Base-by-base conservation (phyloP, 1,140 invertebrate genomes). In the Drosophila ambigua region DNA sequence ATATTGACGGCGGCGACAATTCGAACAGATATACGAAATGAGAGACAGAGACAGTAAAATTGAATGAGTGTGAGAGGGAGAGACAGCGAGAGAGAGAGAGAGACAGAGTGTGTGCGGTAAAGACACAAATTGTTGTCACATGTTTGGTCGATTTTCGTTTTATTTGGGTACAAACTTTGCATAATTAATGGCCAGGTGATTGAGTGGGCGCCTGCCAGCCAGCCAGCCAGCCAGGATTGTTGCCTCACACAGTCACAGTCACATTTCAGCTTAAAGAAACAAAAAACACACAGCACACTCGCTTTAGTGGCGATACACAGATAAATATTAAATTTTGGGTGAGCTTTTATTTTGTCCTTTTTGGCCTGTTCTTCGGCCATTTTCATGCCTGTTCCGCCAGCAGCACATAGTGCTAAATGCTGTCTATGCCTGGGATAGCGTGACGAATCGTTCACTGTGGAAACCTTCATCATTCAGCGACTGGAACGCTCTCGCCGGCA, bases 91-190 rank as follows among this genome's bases (percentile, higher is more conserved):
- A 43, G 13, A 26, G 26, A 8, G 8, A 35, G 8, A 13, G 15
- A 24, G 28, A 24, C n/a, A 9, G 41, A 48, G 44, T 24, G 43
- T 20, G 20, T 49, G 68, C 16, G 16, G 7, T 39, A 6, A 16
- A 63, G 46, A 41, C 13, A 52, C 72, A 73, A 85, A 68, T 72
- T 85, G 77, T 84, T 85, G 80, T 76, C 72, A 83, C 64, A 84
- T 76, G 66, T 80, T 82, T 68, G 71, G 71, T 77, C 67, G 62
- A 77, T 77, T 84, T 69, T 72, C 59, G 31, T 61, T 84, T 83
- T 79, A 83, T 84, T 84, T 79, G 66, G 48, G 31, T n/a, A 46
- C 54, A 64, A 87, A 85, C 48, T 87, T 78, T 77, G 54, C 68
- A 74, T 84, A 85, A 80, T 84, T 85, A 84, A 84, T 77, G 65